Base-by-base conservation (phyloP, 2,113 vertebrate genomes). In the Brachionichthys hirsutus region DNA sequence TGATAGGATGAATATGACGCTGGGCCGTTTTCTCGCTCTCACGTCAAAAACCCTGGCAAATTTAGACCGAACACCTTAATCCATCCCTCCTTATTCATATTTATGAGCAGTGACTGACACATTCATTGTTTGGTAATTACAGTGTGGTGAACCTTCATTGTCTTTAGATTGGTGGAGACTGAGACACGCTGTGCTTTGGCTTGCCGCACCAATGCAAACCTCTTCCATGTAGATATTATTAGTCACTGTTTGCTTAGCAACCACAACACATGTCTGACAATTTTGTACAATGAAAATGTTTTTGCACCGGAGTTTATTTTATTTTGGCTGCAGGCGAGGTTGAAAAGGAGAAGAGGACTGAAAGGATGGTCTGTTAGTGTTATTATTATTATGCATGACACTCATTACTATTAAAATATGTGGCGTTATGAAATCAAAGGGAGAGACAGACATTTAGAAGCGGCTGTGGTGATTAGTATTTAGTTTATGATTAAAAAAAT, bases 61-160 rank as follows among this genome's bases (percentile, higher is more conserved):
- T 87, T 86, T 89, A 87, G 79, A 84, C 73, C 78, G 68, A 86
- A 84, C 86, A 87, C 81, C 75, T 88, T 85, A 79, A 83, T 82
- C 85, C 82, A 73, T 79, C 82, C 85, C 78, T 82, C 85, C 84
- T 85, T 72, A 89, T 87, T 90, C 83, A 88, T 90, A 87, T 88
- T 87, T 88, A 88, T 89, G 82, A 86, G 82, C 78, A 77, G 75
- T 88, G 89, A 89, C 78, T 87, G 85, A 75, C 86, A 89, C 85
- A 90, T 67, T 83, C 85, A 89, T 89, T 91, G 89, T 89, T 47
- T 87, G 78, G 65, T 91, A 91, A 91, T 92, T 89, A 85, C 90
- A 85, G 85, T 83, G 89, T 87, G 82, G 84, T 84, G 88, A 85
- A 81, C 82, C 81, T 76, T 80, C 78, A 89, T 91, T 92, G 90